Evolutionary conservation across 1,140 invertebrate genomes (phyloP).

Genomic region (Zaprionus ornatus): DNA sequence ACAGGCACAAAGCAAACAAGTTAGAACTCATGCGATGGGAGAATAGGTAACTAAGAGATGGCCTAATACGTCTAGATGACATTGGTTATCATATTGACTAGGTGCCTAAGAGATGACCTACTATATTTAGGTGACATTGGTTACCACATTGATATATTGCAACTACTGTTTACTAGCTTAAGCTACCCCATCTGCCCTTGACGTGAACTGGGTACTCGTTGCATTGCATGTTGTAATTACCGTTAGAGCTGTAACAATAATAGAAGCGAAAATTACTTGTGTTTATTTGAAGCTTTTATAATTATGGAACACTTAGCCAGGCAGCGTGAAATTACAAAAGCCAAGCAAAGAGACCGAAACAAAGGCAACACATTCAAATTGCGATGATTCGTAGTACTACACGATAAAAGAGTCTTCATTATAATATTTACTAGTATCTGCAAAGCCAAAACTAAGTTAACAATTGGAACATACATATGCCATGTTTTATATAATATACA

Average conservation of each 20-base stretch:
- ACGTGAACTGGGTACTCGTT: background rate
- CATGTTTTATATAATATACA: background rate
- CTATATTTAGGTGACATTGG: no score
- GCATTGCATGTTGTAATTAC: conserved; percentile 26
- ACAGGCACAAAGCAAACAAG: background rate
- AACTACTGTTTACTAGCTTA: background rate
- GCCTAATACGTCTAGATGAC: no score
- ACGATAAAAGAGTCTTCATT: conserved; percentile 4
- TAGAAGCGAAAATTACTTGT: conserved; percentile 37
- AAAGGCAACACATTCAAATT: conserved; percentile 38
- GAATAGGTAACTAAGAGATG: background rate
- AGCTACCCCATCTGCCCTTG: background rate
- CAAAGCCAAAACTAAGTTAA: background rate
- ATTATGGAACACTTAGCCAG: conserved; percentile 66
- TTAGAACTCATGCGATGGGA: background rate
- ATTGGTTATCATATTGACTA: background rate
- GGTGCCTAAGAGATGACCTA: background rate
- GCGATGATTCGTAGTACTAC: background rate
- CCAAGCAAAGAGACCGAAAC: conserved; percentile 21
- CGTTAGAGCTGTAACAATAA: conserved; percentile 17
- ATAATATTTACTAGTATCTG: background rate
- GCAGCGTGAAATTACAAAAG: conserved; percentile 42
- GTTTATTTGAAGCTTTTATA: conserved; percentile 36
- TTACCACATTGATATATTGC: no score
- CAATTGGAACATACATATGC: background rate